phyloP scores from a whole-genome alignment of 1,140 invertebrate species.

The Drosophila orosa region DNA sequence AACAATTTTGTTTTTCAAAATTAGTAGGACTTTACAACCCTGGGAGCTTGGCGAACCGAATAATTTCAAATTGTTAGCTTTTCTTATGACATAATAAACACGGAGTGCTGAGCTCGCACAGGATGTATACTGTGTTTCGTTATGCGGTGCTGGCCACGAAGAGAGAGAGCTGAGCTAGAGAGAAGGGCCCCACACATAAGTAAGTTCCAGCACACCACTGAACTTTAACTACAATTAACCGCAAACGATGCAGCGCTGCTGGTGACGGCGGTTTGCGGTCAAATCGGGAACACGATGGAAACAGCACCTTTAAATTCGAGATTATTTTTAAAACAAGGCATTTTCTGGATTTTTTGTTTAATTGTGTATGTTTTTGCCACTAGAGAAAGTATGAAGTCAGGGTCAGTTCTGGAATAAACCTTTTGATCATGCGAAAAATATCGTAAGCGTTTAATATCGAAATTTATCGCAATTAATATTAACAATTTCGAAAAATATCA shows the following conservation, averaged over 20 bases:
- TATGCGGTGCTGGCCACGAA: not conserved
- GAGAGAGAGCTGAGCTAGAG: not conserved
- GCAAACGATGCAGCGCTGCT: constrained; percentile 72
- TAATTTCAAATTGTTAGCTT: constrained; percentile 49
- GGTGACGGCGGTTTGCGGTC: constrained; percentile 63
- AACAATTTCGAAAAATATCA: not conserved
- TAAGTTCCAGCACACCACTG: constrained; percentile 61
- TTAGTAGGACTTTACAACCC: constrained; percentile 4
- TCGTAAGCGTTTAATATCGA: not conserved
- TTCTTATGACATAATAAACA: constrained; percentile 54
- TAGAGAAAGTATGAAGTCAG: constrained; percentile 2
- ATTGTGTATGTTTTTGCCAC: not conserved
- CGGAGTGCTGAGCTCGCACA: constrained; percentile 41
- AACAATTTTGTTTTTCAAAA: constrained; percentile 43
- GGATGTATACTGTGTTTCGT: constrained; percentile 3
- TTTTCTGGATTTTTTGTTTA: not conserved
- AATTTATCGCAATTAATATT: not conserved
- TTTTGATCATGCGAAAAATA: not conserved
- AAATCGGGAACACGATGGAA: constrained; percentile 30
- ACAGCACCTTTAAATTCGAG: constrained; percentile 36
- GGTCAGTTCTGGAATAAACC: constrained; percentile 30
- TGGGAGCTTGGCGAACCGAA: constrained; percentile 17
- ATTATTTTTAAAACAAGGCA: not conserved
- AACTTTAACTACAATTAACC: constrained; percentile 81
- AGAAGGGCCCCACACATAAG: constrained; percentile 45